phyloP scores from a whole-genome alignment of 2,797 vertebrate species.

The Phylloscopus collybita region DNA sequence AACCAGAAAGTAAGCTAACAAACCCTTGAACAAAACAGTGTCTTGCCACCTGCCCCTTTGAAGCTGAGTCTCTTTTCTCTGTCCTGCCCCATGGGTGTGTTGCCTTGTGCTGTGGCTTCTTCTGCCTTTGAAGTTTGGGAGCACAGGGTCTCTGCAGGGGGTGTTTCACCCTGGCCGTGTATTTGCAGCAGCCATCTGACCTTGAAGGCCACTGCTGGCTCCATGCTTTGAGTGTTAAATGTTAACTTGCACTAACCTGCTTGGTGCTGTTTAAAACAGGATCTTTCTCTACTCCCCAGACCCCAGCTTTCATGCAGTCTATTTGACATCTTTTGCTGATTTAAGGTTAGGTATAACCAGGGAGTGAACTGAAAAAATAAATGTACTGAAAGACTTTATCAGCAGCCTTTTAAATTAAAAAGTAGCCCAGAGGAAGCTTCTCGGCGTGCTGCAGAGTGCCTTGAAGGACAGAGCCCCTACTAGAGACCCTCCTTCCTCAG shows the following conservation, averaged over 20 bases:
- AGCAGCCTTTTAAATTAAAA: neutral
- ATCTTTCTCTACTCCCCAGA: neutral
- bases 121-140: neutral
- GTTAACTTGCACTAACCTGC: constrained; percentile 33
- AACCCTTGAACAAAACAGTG: neutral
- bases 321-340: neutral
- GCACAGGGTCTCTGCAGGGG: neutral
- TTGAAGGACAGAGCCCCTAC: neutral
- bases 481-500: neutral
- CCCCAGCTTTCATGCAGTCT: neutral
- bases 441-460: neutral
- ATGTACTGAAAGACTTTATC: neutral
- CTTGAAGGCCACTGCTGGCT: neutral
- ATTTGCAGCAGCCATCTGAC: neutral
- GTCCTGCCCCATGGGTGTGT: neutral
- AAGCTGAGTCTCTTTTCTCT: neutral
- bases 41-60: neutral
- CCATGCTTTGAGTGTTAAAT: neutral
- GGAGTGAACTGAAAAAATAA: neutral
- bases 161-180: rapidly evolving
- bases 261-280: neutral
- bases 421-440: neutral
- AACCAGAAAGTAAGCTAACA: constrained; percentile 89
- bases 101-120: neutral
- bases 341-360: neutral